Evolutionary conservation across 2,888 invertebrate genomes (phyloP).

Genomic region (Andrena bicolor): DNA sequence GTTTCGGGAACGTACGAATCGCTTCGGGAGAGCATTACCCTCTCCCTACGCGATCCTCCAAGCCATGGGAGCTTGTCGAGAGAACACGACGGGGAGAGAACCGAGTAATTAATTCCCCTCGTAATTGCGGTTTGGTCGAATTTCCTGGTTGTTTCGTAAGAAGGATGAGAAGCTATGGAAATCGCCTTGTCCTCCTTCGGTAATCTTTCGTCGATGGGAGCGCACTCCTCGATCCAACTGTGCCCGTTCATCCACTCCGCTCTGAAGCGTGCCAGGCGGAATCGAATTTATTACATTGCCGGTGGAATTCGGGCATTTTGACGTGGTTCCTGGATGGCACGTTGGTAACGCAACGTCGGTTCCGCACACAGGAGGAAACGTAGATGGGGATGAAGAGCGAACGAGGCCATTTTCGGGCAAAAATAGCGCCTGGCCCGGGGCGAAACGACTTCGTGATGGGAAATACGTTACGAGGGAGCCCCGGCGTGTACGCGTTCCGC

Average conservation of each 20-base stretch:
- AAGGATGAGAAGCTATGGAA: background rate
- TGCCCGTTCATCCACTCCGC: background rate
- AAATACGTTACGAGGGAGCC: slow-evolving; percentile 71
- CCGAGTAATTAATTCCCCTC: slow-evolving; percentile 36
- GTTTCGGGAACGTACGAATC: slow-evolving; percentile 61
- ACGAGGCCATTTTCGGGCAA: slow-evolving; percentile 69
- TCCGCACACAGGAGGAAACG: background rate
- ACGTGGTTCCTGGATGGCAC: slow-evolving; percentile 56
- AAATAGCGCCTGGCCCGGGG: slow-evolving; percentile 60
- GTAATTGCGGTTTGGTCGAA: slow-evolving; percentile 15
- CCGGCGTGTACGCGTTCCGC: slow-evolving; percentile 53
- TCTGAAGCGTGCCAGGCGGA: background rate
- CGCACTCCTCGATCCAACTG: background rate
- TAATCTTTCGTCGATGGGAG: background rate
- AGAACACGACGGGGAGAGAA: background rate
- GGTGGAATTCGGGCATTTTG: slow-evolving; percentile 20
- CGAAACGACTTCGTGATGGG: slow-evolving; percentile 67
- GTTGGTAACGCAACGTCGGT: slow-evolving; percentile 53
- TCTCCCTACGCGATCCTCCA: background rate
- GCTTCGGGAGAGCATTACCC: slow-evolving; percentile 36
- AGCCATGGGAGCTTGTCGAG: slow-evolving; percentile 26
- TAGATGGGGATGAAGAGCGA: slow-evolving; percentile 36
- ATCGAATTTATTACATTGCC: background rate
- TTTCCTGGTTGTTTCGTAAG: background rate
- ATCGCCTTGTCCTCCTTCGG: background rate